Percentiles rank a stretch among this genome's conserved stretches.
Evolutionary conservation across 2,797 vertebrate species (phyloP).

Genomic region (Channa striata): DNA sequence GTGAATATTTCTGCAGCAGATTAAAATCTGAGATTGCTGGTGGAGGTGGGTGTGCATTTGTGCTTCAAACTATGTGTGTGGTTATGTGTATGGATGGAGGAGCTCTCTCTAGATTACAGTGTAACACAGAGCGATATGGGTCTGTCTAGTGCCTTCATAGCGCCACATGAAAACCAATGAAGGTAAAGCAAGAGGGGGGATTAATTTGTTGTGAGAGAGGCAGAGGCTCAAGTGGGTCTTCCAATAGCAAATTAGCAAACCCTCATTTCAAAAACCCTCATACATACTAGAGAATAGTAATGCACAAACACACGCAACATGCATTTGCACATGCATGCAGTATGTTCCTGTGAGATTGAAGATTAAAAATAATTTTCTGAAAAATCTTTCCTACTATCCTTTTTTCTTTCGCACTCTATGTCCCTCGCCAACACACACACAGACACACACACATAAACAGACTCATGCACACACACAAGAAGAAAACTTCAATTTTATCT

Average conservation of each 20-base stretch:
- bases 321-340: slow-evolving; percentile 56
- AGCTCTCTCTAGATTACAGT: slow-evolving; percentile 35
- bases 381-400: slow-evolving; percentile 27
- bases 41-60: slow-evolving; percentile 27
- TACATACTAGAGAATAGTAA: slow-evolving; percentile 64
- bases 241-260: slow-evolving; percentile 90
- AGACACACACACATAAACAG: neutral
- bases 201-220: slow-evolving; percentile 78
- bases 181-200: slow-evolving; percentile 68
- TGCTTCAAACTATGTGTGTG: slow-evolving; percentile 1
- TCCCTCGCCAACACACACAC: slow-evolving; percentile 16
- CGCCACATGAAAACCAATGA: slow-evolving; percentile 72
- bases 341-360: slow-evolving; percentile 34
- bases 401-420: slow-evolving; percentile 21
- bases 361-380: slow-evolving; percentile 29
- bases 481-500: slow-evolving; percentile 85
- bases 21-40: slow-evolving; percentile 75
- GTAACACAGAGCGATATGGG: slow-evolving; percentile 44
- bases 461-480: slow-evolving; percentile 39
- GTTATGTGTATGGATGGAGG: slow-evolving; percentile 29
- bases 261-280: slow-evolving; percentile 77
- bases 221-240: slow-evolving; percentile 82
- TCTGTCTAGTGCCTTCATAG: slow-evolving; percentile 51
- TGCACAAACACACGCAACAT: slow-evolving; percentile 66
- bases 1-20: slow-evolving; percentile 66